A percentile compares a stretch with the other conserved stretches of the same genome.
These are phyloP conservation scores for Macrocentrus cingulum DNA, from an alignment of 1,140 invertebrate genomes.

Conservation along the genomic window DNA sequence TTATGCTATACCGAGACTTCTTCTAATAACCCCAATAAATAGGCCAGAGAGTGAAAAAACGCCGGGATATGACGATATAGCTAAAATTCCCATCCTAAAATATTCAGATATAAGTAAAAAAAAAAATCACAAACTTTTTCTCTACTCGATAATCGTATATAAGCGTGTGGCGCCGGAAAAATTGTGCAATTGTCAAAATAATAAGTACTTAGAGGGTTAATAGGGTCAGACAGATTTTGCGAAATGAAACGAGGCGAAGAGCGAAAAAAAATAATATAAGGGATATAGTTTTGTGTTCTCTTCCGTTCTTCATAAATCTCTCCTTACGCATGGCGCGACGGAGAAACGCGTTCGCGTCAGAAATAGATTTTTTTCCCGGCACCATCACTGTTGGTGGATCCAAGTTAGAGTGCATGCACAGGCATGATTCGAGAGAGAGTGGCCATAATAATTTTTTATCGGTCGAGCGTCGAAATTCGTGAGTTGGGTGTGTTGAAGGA, in stretches of 20 bases:
- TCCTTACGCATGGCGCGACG: constrained; percentile 31
- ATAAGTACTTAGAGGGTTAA: no score
- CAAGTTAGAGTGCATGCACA: not conserved
- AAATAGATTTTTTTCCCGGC: constrained; percentile 35
- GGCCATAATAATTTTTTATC: constrained; percentile 29
- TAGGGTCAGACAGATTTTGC: not conserved
- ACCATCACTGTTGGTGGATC: not conserved
- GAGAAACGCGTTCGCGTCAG: constrained; percentile 20
- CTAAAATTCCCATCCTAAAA: no score
- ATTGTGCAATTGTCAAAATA: no score
- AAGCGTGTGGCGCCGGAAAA: no score
- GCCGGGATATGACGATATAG: no score
- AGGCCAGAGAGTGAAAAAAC: no score
- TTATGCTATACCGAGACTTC: no score
- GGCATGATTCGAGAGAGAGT: not conserved
- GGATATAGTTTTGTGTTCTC: constrained; percentile 1
- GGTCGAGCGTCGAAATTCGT: constrained; percentile 24
- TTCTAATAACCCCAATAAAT: no score
- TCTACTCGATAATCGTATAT: no score
- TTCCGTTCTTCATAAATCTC: constrained; percentile 40
- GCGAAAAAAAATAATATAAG: constrained; percentile 4
- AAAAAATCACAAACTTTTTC: no score
- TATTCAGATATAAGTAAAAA: no score
- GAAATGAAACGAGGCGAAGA: constrained; percentile 5
- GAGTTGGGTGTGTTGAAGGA: constrained; percentile 5